phyloP scores from a whole-genome alignment of 2,888 invertebrate genomes.

The Meteorus cinctellus region DNA sequence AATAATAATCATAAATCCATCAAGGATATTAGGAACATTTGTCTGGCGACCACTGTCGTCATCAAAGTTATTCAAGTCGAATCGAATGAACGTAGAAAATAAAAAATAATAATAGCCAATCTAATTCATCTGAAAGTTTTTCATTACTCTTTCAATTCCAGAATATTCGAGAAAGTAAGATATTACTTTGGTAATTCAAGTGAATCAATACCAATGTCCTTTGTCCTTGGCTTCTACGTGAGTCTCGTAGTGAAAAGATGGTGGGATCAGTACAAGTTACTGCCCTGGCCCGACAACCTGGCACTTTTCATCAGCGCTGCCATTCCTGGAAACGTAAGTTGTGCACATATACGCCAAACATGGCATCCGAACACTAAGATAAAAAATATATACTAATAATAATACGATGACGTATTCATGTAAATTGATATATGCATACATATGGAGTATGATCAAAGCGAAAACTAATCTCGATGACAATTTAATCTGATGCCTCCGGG shows the following conservation, averaged over 20 bases:
- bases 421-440: neutral
- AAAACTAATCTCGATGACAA: neutral
- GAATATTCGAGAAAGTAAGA: constrained; percentile 89
- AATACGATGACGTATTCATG: constrained; percentile 2
- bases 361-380: neutral
- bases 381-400: constrained; percentile 1
- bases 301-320: constrained; percentile 94
- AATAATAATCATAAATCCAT: no score
- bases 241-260: constrained; percentile 92
- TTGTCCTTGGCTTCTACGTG: constrained; percentile 96
- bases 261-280: constrained; percentile 95
- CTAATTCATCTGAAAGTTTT: neutral
- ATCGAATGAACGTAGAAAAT: no score
- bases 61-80: no score
- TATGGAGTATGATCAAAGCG: no score
- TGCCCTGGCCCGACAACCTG: constrained; percentile 95
- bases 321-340: constrained; percentile 90
- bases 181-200: constrained; percentile 91
- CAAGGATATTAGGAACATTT: no score
- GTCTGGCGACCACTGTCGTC: no score
- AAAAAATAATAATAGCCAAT: no score
- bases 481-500: neutral
- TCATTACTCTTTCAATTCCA: constrained; percentile 73
- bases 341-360: constrained; percentile 16
- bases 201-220: constrained; percentile 95